phyloP scores from a whole-genome alignment of 2,113 vertebrate species.

The Chaenogobius annularis region DNA sequence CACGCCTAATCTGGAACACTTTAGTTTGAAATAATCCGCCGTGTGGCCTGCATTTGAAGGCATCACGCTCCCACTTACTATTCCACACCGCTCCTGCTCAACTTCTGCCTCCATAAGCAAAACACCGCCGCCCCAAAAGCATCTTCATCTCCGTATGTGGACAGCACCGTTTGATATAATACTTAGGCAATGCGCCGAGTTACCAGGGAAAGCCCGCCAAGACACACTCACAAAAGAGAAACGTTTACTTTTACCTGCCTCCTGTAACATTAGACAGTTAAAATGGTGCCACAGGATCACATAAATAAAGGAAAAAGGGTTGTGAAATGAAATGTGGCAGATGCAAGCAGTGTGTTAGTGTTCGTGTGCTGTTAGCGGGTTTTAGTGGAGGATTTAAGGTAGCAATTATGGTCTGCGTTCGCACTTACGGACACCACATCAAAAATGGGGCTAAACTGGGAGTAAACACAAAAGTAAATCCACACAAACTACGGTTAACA shows the following conservation, averaged over 20 bases:
- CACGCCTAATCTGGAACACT: too few relatives aligned
- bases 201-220: slow-evolving; percentile 34
- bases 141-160: slow-evolving; percentile 34
- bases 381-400: background rate
- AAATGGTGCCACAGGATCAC: background rate
- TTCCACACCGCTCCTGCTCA: slow-evolving; percentile 34
- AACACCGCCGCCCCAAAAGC: slow-evolving; percentile 21
- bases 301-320: background rate
- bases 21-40: too few relatives aligned
- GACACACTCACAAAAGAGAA: slow-evolving; percentile 23
- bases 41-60: too few relatives aligned
- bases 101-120: slow-evolving; percentile 46
- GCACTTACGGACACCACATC: too few relatives aligned
- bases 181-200: slow-evolving; percentile 28
- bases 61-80: slow-evolving; percentile 18
- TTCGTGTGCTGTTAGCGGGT: too few relatives aligned
- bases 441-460: too few relatives aligned
- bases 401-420: background rate
- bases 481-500: too few relatives aligned
- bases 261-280: background rate
- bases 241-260: slow-evolving; percentile 20
- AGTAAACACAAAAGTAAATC: background rate
- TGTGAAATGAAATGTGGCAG: background rate
- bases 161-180: slow-evolving; percentile 25
- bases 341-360: slow-evolving; percentile 11